phyloP scores from a whole-genome alignment of 1,140 invertebrate genomes.

The Periplaneta americana region DNA sequence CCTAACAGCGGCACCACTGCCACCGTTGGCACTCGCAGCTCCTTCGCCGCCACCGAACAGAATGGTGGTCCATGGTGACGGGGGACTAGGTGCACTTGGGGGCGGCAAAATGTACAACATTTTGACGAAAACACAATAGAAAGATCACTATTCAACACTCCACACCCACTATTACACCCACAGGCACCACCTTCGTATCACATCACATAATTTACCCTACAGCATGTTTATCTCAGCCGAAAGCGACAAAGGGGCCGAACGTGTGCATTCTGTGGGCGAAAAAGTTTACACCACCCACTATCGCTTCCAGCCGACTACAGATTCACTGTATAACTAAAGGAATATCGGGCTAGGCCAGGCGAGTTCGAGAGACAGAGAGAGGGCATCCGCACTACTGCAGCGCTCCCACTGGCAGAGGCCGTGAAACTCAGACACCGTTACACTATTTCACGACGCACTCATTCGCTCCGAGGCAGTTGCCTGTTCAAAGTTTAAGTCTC shows the following conservation, averaged over 20 bases:
- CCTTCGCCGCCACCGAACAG: conserved; percentile 24
- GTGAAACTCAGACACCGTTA: neutral
- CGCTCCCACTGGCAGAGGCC: conserved; percentile 1
- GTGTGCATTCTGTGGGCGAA: neutral
- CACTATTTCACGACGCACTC: neutral
- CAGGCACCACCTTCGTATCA: neutral
- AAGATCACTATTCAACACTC: neutral
- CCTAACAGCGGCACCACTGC: neutral
- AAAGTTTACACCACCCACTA: neutral
- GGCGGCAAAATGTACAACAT: conserved; percentile 44
- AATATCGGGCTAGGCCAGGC: neutral
- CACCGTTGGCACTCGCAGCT: neutral
- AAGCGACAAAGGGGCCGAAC: neutral
- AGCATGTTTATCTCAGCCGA: neutral
- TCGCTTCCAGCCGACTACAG: neutral
- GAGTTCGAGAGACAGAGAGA: neutral
- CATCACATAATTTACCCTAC: neutral
- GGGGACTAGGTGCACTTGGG: conserved; percentile 40
- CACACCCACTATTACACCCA: neutral
- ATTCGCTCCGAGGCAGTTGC: no score
- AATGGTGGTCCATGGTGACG: conserved; percentile 43
- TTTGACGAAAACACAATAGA: neutral
- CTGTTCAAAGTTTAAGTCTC: no score
- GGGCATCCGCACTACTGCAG: neutral
- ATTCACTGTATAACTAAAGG: neutral